These are phyloP conservation scores for Knipowitschia caucasica DNA, from an alignment of 2,797 vertebrate species.

Conservation along the genomic window DNA sequence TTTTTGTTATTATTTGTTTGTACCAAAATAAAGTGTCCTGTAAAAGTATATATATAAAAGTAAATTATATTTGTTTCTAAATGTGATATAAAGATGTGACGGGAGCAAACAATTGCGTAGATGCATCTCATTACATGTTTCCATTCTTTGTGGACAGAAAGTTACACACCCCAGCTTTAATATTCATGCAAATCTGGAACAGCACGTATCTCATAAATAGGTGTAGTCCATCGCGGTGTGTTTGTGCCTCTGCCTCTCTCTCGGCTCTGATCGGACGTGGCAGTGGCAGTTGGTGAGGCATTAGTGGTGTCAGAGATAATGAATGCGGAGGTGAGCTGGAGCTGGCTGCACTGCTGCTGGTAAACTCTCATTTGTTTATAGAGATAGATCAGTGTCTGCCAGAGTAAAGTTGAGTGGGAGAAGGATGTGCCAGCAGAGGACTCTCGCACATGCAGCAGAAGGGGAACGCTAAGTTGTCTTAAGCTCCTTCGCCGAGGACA, in stretches of 20 bases:
- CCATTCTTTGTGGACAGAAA: no score
- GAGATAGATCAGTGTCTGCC: conserved; percentile 54
- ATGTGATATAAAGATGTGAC: no score
- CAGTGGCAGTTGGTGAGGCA: conserved; percentile 64
- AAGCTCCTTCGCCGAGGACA: conserved; percentile 26
- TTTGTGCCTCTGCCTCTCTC: conserved; percentile 44
- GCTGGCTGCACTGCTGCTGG: conserved; percentile 39
- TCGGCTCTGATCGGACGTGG: conserved; percentile 49
- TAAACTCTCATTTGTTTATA: conserved; percentile 58
- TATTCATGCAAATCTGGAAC: no score
- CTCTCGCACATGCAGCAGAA: conserved; percentile 31
- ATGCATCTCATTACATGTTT: no score
- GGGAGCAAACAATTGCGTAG: no score
- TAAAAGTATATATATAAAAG: no score
- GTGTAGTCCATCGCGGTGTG: conserved; percentile 6
- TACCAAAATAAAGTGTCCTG: no score
- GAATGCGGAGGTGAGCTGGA: conserved; percentile 38
- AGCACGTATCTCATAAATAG: no score
- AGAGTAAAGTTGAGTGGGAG: conserved; percentile 34
- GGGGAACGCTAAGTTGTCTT: conserved; percentile 22
- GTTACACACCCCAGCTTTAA: no score
- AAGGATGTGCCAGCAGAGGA: conserved; percentile 30
- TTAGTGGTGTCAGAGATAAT: conserved; percentile 59
- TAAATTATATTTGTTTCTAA: no score
- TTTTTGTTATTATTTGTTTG: no score